These are phyloP conservation scores for Paguma larvata DNA, from an alignment of 2,797 vertebrate genomes.

Conservation along the genomic window DNA sequence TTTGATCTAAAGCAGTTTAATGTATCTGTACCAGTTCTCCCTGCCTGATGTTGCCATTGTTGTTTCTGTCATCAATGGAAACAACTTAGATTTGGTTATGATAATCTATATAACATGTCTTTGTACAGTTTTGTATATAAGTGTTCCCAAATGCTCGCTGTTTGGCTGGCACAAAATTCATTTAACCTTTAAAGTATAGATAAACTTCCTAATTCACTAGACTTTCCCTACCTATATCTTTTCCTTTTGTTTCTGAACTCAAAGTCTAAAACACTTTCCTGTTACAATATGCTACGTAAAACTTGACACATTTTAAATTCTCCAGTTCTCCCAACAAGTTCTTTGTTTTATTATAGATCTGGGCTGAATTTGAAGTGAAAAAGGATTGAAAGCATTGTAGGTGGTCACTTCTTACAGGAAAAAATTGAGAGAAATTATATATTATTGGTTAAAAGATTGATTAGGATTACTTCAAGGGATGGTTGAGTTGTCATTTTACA, in stretches of 20 bases:
- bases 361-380: constrained; percentile 41
- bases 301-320: constrained; percentile 49
- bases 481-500: constrained; percentile 75
- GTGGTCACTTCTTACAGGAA: background rate
- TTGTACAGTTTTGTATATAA: constrained; percentile 52
- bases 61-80: constrained; percentile 63
- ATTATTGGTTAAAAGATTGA: constrained; percentile 75
- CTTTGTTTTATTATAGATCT: constrained; percentile 43
- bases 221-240: constrained; percentile 41
- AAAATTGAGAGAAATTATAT: constrained; percentile 50
- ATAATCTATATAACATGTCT: constrained; percentile 34
- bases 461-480: constrained; percentile 79
- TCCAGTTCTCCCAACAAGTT: background rate
- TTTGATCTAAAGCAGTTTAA: constrained; percentile 51
- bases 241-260: constrained; percentile 52
- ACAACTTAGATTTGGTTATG: constrained; percentile 62
- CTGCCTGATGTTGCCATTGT: background rate
- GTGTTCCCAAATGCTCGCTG: constrained; percentile 48
- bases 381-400: constrained; percentile 48
- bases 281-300: constrained; percentile 44
- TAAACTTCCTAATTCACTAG: background rate
- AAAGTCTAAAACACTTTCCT: constrained; percentile 35
- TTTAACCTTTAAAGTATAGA: background rate
- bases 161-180: constrained; percentile 49
- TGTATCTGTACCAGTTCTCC: background rate